Conservation (phyloP, 1,140 invertebrate genomes). For the Thereuonema tuberculata region DNA sequence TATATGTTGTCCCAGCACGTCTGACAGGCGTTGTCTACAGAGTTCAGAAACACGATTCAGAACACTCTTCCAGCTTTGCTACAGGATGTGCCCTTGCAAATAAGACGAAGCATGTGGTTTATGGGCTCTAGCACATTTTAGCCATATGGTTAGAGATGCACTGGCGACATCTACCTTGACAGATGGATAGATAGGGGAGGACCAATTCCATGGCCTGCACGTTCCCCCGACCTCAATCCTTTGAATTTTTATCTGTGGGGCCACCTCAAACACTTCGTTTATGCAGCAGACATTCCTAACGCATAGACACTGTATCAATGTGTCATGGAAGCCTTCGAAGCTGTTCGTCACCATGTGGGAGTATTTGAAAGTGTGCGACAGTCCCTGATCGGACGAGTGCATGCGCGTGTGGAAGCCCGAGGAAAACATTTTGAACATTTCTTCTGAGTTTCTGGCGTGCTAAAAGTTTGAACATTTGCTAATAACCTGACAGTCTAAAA, state of each 20-base stretch:
- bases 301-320: not conserved
- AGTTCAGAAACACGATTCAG: not conserved
- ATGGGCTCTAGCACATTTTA: not conserved
- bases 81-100: not conserved
- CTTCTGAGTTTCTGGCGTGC: not conserved
- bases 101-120: not conserved
- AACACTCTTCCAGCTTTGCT: no score
- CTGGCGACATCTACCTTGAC: not conserved
- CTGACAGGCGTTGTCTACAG: constrained; percentile 1
- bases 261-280: no score
- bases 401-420: not conserved
- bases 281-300: not conserved
- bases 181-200: no score
- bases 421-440: constrained; percentile 2
- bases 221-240: no score
- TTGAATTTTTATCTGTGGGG: no score
- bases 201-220: no score
- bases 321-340: not conserved
- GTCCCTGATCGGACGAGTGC: not conserved
- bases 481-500: not conserved
- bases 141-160: not conserved
- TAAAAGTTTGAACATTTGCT: not conserved
- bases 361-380: no score
- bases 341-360: not conserved
- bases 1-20: constrained; percentile 1